These are phyloP conservation scores for Mormyrus proboscirostris DNA, from an alignment of 2,797 vertebrate genomes.

Conservation along the genomic window DNA sequence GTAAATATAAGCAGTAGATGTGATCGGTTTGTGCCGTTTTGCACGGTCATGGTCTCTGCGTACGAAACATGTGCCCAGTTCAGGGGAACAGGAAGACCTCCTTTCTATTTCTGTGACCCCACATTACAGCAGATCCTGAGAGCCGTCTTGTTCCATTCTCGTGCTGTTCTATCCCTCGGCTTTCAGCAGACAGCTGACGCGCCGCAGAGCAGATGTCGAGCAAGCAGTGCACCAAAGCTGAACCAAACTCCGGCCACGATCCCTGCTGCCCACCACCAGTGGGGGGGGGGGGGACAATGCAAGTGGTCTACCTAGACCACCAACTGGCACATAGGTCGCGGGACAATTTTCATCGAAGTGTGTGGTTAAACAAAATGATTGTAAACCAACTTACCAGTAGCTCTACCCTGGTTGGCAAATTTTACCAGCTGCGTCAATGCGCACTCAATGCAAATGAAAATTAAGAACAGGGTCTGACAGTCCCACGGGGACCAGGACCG, in stretches of 20 bases:
- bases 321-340: not conserved
- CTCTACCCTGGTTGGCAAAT: not conserved
- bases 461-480: not conserved
- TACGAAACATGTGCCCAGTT: not conserved
- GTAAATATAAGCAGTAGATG: not conserved
- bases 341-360: not conserved
- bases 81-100: not conserved
- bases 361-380: not conserved
- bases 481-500: not conserved
- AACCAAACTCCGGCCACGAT: not conserved
- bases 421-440: not conserved
- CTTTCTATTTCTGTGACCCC: conserved; percentile 31
- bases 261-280: not conserved
- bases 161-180: not conserved
- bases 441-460: not conserved
- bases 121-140: not conserved
- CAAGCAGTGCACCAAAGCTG: not conserved
- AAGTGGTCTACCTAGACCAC: not conserved
- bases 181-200: not conserved
- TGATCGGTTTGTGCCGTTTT: not conserved
- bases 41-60: not conserved
- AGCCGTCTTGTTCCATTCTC: not conserved
- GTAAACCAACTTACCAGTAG: not conserved
- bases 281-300: not conserved
- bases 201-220: not conserved